Evolutionary conservation across 2,888 invertebrate genomes (phyloP).

Genomic region (Autographa gamma): DNA sequence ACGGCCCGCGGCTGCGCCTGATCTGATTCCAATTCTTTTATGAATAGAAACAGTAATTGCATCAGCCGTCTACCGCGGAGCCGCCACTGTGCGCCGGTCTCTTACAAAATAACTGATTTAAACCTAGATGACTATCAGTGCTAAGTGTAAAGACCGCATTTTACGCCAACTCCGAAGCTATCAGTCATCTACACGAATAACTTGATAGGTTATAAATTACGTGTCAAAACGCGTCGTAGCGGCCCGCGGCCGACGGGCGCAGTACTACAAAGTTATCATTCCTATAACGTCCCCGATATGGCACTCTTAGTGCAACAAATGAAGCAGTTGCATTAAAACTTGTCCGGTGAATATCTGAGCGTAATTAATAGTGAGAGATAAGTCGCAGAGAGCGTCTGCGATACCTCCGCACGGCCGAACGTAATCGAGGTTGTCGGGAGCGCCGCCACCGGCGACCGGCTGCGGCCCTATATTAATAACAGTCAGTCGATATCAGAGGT

Average conservation of each 20-base stretch:
- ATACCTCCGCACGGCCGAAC: slow-evolving; percentile 74
- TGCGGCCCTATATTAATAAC: slow-evolving; percentile 84
- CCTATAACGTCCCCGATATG: slow-evolving; percentile 82
- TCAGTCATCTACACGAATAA: slow-evolving; percentile 70
- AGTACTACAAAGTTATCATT: slow-evolving; percentile 82
- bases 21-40: slow-evolving; percentile 85
- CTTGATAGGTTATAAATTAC: slow-evolving; percentile 61
- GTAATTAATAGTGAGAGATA: slow-evolving; percentile 88
- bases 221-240: slow-evolving; percentile 57
- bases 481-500: slow-evolving; percentile 84
- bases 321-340: slow-evolving; percentile 89
- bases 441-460: slow-evolving; percentile 79
- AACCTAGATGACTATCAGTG: slow-evolving; percentile 76
- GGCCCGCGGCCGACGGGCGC: slow-evolving; percentile 66
- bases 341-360: slow-evolving; percentile 85
- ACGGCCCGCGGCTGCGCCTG: slow-evolving; percentile 78
- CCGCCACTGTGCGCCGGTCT: slow-evolving; percentile 60
- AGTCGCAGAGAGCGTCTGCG: slow-evolving; percentile 79
- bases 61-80: slow-evolving; percentile 68
- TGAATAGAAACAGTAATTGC: slow-evolving; percentile 84
- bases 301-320: slow-evolving; percentile 85
- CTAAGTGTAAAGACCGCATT: slow-evolving; percentile 72
- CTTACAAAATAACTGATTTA: slow-evolving; percentile 81
- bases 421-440: slow-evolving; percentile 82
- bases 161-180: slow-evolving; percentile 67